These are phyloP conservation scores for Phyllopteryx taeniolatus DNA, from an alignment of 2,113 vertebrate genomes.

Conservation along the genomic window DNA sequence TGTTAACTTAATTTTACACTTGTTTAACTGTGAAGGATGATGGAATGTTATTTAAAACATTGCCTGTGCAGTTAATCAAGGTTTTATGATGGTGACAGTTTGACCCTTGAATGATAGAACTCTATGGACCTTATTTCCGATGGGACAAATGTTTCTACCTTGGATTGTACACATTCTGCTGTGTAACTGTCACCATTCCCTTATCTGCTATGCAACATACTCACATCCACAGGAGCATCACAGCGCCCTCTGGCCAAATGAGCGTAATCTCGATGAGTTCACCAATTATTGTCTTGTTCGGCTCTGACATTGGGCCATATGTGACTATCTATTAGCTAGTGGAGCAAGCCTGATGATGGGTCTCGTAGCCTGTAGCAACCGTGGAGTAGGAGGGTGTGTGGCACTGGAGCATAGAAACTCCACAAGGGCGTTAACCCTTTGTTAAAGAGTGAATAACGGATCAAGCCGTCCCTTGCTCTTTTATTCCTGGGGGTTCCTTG, in stretches of 20 bases:
- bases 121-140: too few species aligned
- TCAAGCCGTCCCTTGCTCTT: slow-evolving; percentile 22
- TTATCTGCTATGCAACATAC: slow-evolving; percentile 18
- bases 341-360: slow-evolving; percentile 58
- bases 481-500: slow-evolving; percentile 22
- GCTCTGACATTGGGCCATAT: slow-evolving; percentile 54
- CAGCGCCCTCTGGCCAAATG: slow-evolving; percentile 44
- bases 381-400: slow-evolving; percentile 19
- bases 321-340: slow-evolving; percentile 71
- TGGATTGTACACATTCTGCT: slow-evolving; percentile 22
- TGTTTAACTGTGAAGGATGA: too few species aligned
- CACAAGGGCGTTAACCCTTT: slow-evolving; percentile 30
- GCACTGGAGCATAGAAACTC: slow-evolving; percentile 11
- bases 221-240: slow-evolving; percentile 38
- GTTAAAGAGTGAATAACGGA: slow-evolving; percentile 37
- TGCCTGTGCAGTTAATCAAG: neutral
- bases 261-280: slow-evolving; percentile 62
- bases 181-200: slow-evolving; percentile 27
- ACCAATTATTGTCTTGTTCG: slow-evolving; percentile 70
- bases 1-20: too few species aligned
- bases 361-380: slow-evolving; percentile 43
- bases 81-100: neutral
- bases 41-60: neutral
- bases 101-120: too few species aligned
- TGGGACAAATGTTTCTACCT: neutral